Evolutionary conservation across 53 echinoderm and acorn worm species (phyloP).

Genomic region (Glandiceps talaboti): DNA sequence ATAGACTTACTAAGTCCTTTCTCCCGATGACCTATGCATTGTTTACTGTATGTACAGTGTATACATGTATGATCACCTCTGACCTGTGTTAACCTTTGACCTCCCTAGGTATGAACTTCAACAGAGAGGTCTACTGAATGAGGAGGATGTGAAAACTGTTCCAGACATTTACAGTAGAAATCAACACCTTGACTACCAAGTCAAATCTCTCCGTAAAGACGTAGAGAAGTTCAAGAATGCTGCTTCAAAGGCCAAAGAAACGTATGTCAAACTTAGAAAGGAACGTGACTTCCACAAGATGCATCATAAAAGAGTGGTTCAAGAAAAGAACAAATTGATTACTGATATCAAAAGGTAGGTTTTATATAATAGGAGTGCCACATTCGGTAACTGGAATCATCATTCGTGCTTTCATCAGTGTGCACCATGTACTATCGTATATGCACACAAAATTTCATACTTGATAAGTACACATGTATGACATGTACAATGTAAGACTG

Average conservation of each 20-base stretch:
- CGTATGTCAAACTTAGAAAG: slow-evolving; percentile 86
- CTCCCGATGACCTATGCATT: too few species aligned
- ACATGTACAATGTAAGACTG: too few species aligned
- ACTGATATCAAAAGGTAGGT: slow-evolving; percentile 85
- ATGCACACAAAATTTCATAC: too few species aligned
- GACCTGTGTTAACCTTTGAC: too few species aligned
- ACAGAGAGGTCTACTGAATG: slow-evolving; percentile 79
- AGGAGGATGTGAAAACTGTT: slow-evolving; percentile 81
- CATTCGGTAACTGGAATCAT: too few species aligned
- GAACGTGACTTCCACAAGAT: slow-evolving; percentile 92
- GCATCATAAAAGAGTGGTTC: slow-evolving; percentile 96
- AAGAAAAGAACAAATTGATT: slow-evolving; percentile 95
- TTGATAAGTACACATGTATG: too few species aligned
- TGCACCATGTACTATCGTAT: too few species aligned
- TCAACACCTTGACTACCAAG: slow-evolving; percentile 78
- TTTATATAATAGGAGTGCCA: too few species aligned
- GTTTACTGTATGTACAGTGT: too few species aligned
- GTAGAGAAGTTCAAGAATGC: slow-evolving; percentile 90
- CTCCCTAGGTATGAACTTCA: slow-evolving; percentile 89
- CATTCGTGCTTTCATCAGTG: too few species aligned
- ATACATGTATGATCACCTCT: too few species aligned
- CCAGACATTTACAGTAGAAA: slow-evolving; percentile 85
- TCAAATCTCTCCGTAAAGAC: slow-evolving; percentile 70
- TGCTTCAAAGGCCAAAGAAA: slow-evolving; percentile 95
- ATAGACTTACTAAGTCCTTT: too few species aligned